Conservation (phyloP, 2,888 invertebrate species). For the Drosophila kanekoi region DNA sequence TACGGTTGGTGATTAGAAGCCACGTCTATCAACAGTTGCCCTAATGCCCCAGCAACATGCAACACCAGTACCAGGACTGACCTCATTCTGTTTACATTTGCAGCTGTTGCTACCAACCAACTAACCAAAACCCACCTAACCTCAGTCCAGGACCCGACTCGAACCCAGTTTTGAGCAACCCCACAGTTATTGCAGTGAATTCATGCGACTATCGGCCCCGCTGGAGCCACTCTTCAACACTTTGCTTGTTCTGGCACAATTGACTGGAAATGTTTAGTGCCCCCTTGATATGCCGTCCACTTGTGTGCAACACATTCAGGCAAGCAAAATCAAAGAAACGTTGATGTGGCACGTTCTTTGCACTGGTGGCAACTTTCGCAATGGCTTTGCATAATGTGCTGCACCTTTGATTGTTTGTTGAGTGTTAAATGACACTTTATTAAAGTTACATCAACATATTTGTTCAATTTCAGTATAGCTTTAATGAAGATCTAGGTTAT, state of each 20-base stretch:
- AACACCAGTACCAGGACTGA: constrained; percentile 60
- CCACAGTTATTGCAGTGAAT: constrained; percentile 32
- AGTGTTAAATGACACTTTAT: constrained; percentile 19
- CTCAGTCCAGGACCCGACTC: background rate
- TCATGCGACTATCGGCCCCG: constrained; percentile 18
- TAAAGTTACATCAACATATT: constrained; percentile 7
- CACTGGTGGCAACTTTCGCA: constrained; percentile 30
- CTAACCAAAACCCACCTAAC: constrained; percentile 16
- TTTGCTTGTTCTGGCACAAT: constrained; percentile 52
- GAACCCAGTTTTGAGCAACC: background rate
- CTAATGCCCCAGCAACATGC: constrained; percentile 75
- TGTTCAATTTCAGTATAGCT: background rate
- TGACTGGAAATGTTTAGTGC: constrained; percentile 57
- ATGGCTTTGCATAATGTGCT: constrained; percentile 36
- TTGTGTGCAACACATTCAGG: constrained; percentile 16
- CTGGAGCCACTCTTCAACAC: constrained; percentile 26
- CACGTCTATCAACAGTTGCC: constrained; percentile 76
- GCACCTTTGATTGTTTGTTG: constrained; percentile 16
- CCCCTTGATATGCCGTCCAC: constrained; percentile 7
- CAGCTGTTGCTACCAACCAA: constrained; percentile 65
- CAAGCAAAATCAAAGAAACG: constrained; percentile 44
- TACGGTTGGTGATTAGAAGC: constrained; percentile 69
- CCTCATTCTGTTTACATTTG: constrained; percentile 73
- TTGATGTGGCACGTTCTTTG: constrained; percentile 49
- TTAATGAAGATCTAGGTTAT: no score